Conservation (phyloP, 2,888 invertebrate species). For the Erebia palarica region DNA sequence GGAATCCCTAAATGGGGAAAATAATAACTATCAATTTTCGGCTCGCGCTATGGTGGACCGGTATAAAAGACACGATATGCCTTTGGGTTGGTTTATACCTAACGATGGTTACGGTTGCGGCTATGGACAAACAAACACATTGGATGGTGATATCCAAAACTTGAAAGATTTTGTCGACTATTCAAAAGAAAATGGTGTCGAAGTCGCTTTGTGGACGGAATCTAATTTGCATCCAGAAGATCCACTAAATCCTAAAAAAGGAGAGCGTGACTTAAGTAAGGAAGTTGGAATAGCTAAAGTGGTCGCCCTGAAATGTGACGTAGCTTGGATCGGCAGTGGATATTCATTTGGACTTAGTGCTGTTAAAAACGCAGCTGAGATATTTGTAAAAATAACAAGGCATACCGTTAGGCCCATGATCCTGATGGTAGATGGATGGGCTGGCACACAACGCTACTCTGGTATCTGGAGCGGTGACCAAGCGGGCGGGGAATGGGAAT, state of each 20-base stretch:
- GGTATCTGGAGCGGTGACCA: constrained; percentile 77
- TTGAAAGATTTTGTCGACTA: constrained; percentile 64
- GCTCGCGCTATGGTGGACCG: constrained; percentile 75
- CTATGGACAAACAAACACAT: constrained; percentile 70
- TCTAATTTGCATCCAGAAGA: constrained; percentile 66
- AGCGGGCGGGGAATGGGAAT: constrained; percentile 74
- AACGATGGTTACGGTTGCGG: constrained; percentile 76
- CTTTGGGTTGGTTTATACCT: constrained; percentile 74
- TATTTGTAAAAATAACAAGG: constrained; percentile 56
- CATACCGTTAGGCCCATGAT: constrained; percentile 59
- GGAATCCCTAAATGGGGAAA: constrained; percentile 74
- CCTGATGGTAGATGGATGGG: constrained; percentile 77
- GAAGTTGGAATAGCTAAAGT: constrained; percentile 67
- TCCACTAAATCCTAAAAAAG: constrained; percentile 68
- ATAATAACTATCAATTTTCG: constrained; percentile 74
- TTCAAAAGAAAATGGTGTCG: constrained; percentile 61
- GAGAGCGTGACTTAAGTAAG: constrained; percentile 68
- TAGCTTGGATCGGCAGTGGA: constrained; percentile 73
- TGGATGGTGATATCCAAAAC: constrained; percentile 71
- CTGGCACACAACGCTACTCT: constrained; percentile 71
- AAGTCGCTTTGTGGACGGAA: constrained; percentile 74
- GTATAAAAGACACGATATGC: constrained; percentile 68
- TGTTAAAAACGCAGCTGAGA: constrained; percentile 62
- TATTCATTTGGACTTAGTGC: constrained; percentile 72
- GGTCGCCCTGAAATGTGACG: constrained; percentile 73